phyloP scores from a whole-genome alignment of 2,113 vertebrate genomes.

The Ifrita kowaldi region DNA sequence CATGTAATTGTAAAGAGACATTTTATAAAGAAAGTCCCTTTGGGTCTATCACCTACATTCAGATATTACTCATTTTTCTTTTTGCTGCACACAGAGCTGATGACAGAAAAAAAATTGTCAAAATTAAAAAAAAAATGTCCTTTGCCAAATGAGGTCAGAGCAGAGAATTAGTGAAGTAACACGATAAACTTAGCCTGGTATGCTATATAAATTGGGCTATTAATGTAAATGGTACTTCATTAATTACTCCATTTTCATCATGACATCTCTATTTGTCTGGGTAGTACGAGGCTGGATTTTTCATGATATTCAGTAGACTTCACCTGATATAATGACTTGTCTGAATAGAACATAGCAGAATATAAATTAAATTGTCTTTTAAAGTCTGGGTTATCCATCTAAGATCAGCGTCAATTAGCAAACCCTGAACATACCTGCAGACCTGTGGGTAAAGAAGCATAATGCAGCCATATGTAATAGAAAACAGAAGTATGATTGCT shows the following conservation, averaged over 20 bases:
- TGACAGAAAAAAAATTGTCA: background rate
- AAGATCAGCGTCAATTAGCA: background rate
- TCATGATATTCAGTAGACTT: background rate
- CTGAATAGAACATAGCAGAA: background rate
- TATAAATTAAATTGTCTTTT: background rate
- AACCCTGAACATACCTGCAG: background rate
- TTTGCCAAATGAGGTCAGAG: background rate
- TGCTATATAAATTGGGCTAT: constrained; percentile 10
- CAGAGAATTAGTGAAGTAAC: background rate
- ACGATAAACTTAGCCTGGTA: background rate
- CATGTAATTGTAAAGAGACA: background rate
- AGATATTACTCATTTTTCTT: background rate
- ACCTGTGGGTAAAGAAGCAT: background rate
- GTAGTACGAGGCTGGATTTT: background rate
- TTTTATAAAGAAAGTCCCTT: background rate
- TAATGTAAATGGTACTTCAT: constrained; percentile 43
- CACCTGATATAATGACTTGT: background rate
- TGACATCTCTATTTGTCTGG: constrained; percentile 26
- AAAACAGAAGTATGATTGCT: background rate
- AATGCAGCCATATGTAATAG: background rate
- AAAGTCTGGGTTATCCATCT: background rate
- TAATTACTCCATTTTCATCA: constrained; percentile 26
- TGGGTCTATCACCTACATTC: background rate
- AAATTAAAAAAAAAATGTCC: background rate
- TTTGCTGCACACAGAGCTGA: background rate